A percentile compares a stretch with the other conserved stretches of the same genome.
phyloP scores from a whole-genome alignment of 2,113 vertebrate genomes.

The Archilochus colubris region DNA sequence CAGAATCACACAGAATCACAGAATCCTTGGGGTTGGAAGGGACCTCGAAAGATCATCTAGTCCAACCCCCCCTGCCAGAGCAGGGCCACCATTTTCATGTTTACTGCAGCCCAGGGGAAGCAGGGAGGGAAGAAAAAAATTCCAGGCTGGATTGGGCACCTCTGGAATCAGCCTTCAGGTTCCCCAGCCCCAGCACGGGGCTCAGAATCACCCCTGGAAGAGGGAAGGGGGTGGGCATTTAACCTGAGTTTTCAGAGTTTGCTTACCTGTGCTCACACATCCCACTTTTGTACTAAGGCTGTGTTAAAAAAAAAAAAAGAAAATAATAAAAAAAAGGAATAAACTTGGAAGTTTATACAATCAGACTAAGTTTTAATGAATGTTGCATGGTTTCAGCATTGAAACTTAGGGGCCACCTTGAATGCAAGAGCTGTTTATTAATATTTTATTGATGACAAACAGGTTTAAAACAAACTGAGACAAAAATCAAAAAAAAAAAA shows the following conservation, averaged over 20 bases:
- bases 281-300: slow-evolving; percentile 52
- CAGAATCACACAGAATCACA: too few relatives aligned
- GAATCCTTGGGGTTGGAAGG: too few relatives aligned
- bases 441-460: slow-evolving; percentile 79
- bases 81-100: fast-evolving
- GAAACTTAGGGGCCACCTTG: neutral
- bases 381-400: neutral
- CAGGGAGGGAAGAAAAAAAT: neutral
- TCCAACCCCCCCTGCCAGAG: too few relatives aligned
- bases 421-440: slow-evolving; percentile 74
- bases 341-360: slow-evolving; percentile 61
- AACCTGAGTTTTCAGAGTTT: neutral
- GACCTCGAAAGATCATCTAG: too few relatives aligned
- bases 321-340: neutral
- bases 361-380: slow-evolving; percentile 49
- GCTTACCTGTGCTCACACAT: neutral
- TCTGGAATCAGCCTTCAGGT: fast-evolving
- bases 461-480: slow-evolving; percentile 81
- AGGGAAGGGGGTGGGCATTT: neutral
- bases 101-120: neutral
- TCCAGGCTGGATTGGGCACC: neutral
- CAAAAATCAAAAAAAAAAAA: slow-evolving; percentile 51
- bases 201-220: too few relatives aligned
- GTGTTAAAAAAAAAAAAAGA: neutral
- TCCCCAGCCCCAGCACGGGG: too few relatives aligned